Evolutionary conservation across 2,888 invertebrate genomes (phyloP), one percentile per base, ranked within the genome.

Genomic region (Luffia ferchaultella): DNA sequence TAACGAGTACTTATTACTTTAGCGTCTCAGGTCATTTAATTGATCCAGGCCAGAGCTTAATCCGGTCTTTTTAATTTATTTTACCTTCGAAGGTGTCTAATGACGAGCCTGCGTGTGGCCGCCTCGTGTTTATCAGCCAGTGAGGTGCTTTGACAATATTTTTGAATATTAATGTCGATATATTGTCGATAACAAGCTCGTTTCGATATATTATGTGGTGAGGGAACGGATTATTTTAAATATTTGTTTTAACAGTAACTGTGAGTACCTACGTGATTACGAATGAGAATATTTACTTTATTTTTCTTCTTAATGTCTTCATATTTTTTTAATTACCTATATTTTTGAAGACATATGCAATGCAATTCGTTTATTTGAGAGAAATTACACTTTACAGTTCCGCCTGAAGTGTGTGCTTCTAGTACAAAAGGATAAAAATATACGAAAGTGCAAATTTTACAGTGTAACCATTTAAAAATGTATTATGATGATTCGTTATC

Each of bases 41-140:
- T 76, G 74, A 74, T 73, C 69, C 64, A 60, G 69, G 67, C 67
- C 68, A 74, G 76, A 74, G 76, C 76, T 76, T 79, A 48, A 18
- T 42, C 16, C 18, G 40, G 49, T 80, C 76, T 78, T 68, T 77
- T 79, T 77, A 77, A 80, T 82, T 83, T 83, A 82, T 82, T 79
- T 80, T 78, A 68, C 71, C 70, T 62, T 60, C 70, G 70, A 73
- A 79, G 79, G 82, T 80, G 82, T 82, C 80, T 80, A 82, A 82
- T 80, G 80, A 79, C 76, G 68, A 73, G 70, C n/a, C 70, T 77
- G 82, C 71, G 82, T 79, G 82, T 80, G 82, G 82, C 71, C 82
- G 65, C 17, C 75, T 71, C 76, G 76, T 76, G 79, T 79, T 82
- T 82, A 82, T 79, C 76, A 76, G 66, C 66, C 70, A 70, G 68